Base-by-base conservation (phyloP, 2,888 invertebrate genomes). In the Caenorhabditis virilis region DNA sequence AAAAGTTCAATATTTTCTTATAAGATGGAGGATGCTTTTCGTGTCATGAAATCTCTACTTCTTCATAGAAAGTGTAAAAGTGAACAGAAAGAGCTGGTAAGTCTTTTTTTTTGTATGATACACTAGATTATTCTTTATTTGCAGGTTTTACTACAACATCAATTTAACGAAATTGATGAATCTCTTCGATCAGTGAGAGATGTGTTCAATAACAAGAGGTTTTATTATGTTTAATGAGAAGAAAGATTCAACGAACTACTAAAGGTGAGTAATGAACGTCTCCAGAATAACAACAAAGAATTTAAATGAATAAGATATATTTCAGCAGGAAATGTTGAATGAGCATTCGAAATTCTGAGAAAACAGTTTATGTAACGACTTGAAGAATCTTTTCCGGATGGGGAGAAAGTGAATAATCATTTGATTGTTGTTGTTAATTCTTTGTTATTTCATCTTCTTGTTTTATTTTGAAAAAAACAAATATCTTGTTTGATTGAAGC, bases 31-130 rank as follows among this genome's bases (percentile, higher is more conserved):
- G 33, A 43, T 42, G 43, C 45, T 52, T 52, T 45, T 52, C 52
- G 52, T 52, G 52, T 52, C 52, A 52, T 26, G 52, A 52, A 52
- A 52, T 52, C 39, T 52, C 52, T 52, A 52, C 52, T 52, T 52
- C 52, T 52, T 25, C 52, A 42, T 52, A 52, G 42, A 53, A 30
- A 47, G 47, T 35, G 47, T 47, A 47, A 47, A 47, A 47, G 47
- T 47, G 47, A 47, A 47, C 47, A 52, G 47, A 47, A 47, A 43
- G 43, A 43, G 26, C 41, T 41, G 41, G 41, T 41, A 41, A 41
- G 41, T 41, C 43, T 43, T 25, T 43, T n/a, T 27, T n/a, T 43
- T 26, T 43, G 43, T 43, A 25, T 43, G 26, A 43, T 43, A 26
- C 16, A 43, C 27, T 43, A 43, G 43, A 43, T 43, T 43, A 43